A percentile compares a stretch with the other conserved stretches of the same genome.
These are phyloP conservation scores for Caenorhabditis brenneri DNA, from an alignment of 1,140 invertebrate genomes.

Conservation along the genomic window DNA sequence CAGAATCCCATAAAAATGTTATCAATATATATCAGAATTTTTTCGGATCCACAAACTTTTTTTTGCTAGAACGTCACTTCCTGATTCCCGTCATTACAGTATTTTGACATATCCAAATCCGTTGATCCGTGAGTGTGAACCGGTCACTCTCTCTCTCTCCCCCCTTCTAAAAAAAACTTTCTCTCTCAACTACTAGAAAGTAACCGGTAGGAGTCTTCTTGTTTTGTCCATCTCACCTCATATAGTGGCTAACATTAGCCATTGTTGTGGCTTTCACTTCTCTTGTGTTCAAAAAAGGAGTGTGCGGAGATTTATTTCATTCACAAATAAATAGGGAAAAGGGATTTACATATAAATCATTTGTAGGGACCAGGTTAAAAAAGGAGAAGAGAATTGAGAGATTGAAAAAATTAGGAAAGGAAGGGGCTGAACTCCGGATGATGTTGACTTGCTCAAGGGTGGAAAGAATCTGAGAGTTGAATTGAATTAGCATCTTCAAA, in stretches of 20 bases:
- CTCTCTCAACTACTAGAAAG: neutral
- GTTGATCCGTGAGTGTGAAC: constrained; percentile 1
- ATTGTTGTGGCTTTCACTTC: neutral
- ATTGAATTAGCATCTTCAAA: constrained; percentile 79
- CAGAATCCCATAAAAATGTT: too few relatives aligned
- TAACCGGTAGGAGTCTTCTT: neutral
- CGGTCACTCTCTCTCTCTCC: neutral
- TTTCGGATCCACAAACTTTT: too few relatives aligned
- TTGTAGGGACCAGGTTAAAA: too few relatives aligned
- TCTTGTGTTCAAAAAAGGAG: too few relatives aligned
- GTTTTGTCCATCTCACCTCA: neutral
- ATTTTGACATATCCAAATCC: neutral
- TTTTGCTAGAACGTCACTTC: too few relatives aligned
- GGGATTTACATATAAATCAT: too few relatives aligned
- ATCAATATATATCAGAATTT: too few relatives aligned
- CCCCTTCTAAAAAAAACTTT: neutral
- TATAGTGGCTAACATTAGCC: constrained; percentile 31
- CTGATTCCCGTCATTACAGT: neutral
- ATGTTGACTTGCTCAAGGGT: constrained; percentile 44
- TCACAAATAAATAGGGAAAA: too few relatives aligned
- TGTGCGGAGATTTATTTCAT: too few relatives aligned
- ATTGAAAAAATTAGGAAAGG: neutral
- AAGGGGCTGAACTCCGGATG: constrained; percentile 6
- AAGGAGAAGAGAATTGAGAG: neutral
- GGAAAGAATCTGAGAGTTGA: constrained; percentile 1